A percentile compares a stretch with the other conserved stretches of the same genome.
Evolutionary conservation across 2,797 vertebrate genomes (phyloP).

Genomic region (Sebastes kiyomatsui): DNA sequence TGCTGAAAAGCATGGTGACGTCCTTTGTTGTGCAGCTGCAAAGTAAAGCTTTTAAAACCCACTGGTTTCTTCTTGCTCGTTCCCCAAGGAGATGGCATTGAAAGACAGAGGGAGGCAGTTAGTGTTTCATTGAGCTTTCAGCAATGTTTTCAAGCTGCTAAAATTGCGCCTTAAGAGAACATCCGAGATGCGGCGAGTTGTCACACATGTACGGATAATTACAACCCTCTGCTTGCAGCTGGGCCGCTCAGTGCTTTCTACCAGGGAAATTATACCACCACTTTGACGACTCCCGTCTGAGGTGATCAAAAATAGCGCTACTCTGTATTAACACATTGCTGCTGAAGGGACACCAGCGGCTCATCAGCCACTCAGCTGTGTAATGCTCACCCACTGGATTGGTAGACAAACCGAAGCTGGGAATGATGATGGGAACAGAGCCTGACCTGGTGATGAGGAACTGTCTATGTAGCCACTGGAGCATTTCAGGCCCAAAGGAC

Average conservation of each 20-base stretch:
- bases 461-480: conserved; percentile 46
- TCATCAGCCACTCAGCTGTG: conserved; percentile 44
- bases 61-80: conserved; percentile 67
- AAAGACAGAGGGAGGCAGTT: conserved; percentile 59
- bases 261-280: conserved; percentile 20
- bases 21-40: conserved; percentile 84
- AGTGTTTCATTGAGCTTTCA: conserved; percentile 65
- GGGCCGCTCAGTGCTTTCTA: conserved; percentile 1
- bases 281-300: conserved; percentile 35
- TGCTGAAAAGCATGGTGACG: conserved; percentile 77
- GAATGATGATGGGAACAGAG: conserved; percentile 24
- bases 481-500: conserved; percentile 45
- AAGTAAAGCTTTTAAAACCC: conserved; percentile 74
- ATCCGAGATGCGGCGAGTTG: conserved; percentile 24
- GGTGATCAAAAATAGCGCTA: conserved; percentile 52
- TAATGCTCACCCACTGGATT: conserved; percentile 36
- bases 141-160: conserved; percentile 57
- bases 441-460: conserved; percentile 15
- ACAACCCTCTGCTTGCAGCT: conserved; percentile 36
- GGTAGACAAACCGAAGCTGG: conserved; percentile 12
- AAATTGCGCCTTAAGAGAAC: conserved; percentile 43
- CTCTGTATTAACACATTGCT: conserved; percentile 30
- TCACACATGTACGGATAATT: conserved; percentile 54
- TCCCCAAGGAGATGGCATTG: conserved; percentile 65
- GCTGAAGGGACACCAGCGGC: conserved; percentile 34